Evolutionary conservation across 2,888 invertebrate species (phyloP).

Genomic region (Pegoplata infirma): DNA sequence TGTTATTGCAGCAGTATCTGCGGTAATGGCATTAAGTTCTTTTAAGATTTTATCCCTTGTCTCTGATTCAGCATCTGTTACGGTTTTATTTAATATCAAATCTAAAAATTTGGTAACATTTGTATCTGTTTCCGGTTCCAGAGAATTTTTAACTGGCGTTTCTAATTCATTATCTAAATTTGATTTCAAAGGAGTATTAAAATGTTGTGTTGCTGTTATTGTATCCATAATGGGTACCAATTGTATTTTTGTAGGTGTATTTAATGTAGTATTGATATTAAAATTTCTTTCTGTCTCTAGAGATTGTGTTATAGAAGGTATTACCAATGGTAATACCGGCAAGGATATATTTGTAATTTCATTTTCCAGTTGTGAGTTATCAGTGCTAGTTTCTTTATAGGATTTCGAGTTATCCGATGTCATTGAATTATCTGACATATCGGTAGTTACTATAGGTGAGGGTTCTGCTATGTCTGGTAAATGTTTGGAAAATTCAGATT

Average conservation of each 20-base stretch:
- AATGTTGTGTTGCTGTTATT: background rate
- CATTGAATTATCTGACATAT: slow-evolving; percentile 48
- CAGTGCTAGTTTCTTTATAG: background rate
- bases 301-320: slow-evolving; percentile 3
- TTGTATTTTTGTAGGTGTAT: slow-evolving; percentile 28
- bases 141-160: slow-evolving; percentile 14
- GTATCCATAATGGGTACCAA: background rate
- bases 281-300: background rate
- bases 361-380: background rate
- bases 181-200: slow-evolving; percentile 37
- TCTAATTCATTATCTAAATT: slow-evolving; percentile 10
- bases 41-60: slow-evolving; percentile 43
- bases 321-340: slow-evolving; percentile 25
- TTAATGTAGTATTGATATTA: slow-evolving; percentile 5
- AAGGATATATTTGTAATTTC: background rate
- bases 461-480: slow-evolving; percentile 48
- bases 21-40: slow-evolving; percentile 45
- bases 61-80: slow-evolving; percentile 50
- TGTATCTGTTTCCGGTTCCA: slow-evolving; percentile 35
- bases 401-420: slow-evolving; percentile 20
- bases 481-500: slow-evolving; percentile 44
- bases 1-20: background rate
- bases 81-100: slow-evolving; percentile 50
- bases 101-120: slow-evolving; percentile 52
- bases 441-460: slow-evolving; percentile 44